Base-by-base conservation (phyloP, 2,113 vertebrate species). In the Harpagus bidentatus region DNA sequence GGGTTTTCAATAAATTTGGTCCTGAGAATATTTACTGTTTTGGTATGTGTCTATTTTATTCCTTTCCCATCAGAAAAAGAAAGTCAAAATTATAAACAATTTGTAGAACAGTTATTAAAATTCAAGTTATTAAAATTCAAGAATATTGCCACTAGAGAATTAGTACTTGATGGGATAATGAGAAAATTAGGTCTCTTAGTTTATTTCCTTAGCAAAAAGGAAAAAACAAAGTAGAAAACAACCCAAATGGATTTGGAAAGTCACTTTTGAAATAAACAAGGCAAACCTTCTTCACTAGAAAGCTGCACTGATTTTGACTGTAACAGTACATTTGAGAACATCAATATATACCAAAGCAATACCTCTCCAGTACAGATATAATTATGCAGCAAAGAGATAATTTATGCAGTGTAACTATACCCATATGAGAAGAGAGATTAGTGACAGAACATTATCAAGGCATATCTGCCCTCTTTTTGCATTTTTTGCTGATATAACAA, bases 101-200 rank as follows among this genome's bases (percentile, higher is more conserved):
- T 74, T 81, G 32, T 38, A 82, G 32, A 70, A 58, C 10, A 52
- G 36, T 53, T 93, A 78, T 53, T 94, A 86, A 88, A 69, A 91
- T 91, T 81, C 77, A 91, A 82, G 32, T 53, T 91, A 78, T 48
- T 94, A 86, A 88, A 69, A 91, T 91, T 81, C 81, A 91, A 85
- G 32, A 80, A 71, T 74, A 89, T 40, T 82, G 47, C 32, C 70
- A 71, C 69, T 71, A 74, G 61, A 62, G 59, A 89, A 95, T 87
- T 89, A 82, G 40, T 53, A 74, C 42, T 74, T 78, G 50, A 82
- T 47, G n/a, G 59, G 29, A 70, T 88, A 91, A 88, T 72, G 32
- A 86, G 63, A 86, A 95, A 86, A 86, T 81, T 40, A 91, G 17
- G 48, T 36, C 5, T 65, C 72, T 85, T 7, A 36, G 48, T 92